Evolutionary conservation across 1,140 invertebrate genomes (phyloP).

Genomic region (Heliconius eleuchia): DNA sequence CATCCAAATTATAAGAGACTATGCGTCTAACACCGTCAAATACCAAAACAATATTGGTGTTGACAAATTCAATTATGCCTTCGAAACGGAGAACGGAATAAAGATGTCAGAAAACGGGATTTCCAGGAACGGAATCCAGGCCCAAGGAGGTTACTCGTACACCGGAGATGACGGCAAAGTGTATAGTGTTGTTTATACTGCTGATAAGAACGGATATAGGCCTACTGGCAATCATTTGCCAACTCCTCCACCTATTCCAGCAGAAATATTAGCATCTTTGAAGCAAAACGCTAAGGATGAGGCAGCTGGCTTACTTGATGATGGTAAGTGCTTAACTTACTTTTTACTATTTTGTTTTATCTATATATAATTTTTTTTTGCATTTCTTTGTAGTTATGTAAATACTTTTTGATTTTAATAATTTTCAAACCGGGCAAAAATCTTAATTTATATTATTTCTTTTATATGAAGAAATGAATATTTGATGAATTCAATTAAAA

Average conservation of each 20-base stretch:
- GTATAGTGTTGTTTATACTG: conserved; percentile 84
- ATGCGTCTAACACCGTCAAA: conserved; percentile 51
- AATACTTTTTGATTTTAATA: not conserved
- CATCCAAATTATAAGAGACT: conserved; percentile 41
- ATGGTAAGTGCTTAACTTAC: conserved; percentile 54
- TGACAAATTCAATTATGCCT: conserved; percentile 79
- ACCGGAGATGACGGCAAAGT: conserved; percentile 84
- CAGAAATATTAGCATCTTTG: conserved; percentile 84
- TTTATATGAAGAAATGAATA: no score
- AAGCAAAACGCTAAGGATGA: conserved; percentile 69
- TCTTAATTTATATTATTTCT: no score
- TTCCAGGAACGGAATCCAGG: conserved; percentile 53
- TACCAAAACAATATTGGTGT: conserved; percentile 52
- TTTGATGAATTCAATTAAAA: no score
- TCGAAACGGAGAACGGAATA: conserved; percentile 85
- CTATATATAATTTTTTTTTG: not conserved
- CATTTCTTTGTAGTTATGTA: not conserved
- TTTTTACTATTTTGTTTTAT: conserved; percentile 15
- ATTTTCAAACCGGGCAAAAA: no score
- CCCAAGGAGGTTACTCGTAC: conserved; percentile 84
- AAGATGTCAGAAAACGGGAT: conserved; percentile 77
- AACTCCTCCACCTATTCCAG: conserved; percentile 87
- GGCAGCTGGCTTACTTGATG: conserved; percentile 61
- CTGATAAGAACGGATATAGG: conserved; percentile 82
- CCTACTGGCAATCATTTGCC: conserved; percentile 83